Conservation (phyloP, 2,113 vertebrate species). For the Phasianus colchicus region DNA sequence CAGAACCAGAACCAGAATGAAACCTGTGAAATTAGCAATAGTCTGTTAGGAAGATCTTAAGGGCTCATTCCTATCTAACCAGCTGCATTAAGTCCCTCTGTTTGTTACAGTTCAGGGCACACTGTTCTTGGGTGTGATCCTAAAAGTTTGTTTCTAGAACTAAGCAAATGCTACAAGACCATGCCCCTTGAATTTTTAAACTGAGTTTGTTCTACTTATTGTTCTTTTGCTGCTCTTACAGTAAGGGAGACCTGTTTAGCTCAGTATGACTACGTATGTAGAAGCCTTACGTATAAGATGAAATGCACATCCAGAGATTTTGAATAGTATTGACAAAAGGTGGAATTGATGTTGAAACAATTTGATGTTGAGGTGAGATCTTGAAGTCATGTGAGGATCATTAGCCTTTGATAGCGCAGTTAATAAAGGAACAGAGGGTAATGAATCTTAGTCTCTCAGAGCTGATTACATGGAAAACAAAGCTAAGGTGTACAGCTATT, state of each 20-base stretch:
- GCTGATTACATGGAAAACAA: constrained; percentile 67
- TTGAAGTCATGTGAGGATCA: constrained; percentile 60
- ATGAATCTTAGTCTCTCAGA: constrained; percentile 50
- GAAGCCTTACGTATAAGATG: constrained; percentile 74
- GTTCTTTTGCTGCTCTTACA: not conserved
- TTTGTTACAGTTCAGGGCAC: not conserved
- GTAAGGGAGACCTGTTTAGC: not conserved
- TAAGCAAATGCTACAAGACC: not conserved
- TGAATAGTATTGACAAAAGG: constrained; percentile 73
- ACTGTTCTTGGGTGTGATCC: not conserved
- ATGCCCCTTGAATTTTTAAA: not conserved
- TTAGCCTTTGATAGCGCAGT: constrained; percentile 69
- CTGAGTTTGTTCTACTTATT: not conserved
- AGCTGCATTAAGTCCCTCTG: not conserved
- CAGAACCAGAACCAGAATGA: not conserved
- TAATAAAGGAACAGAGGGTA: constrained; percentile 70
- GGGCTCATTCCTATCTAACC: not conserved
- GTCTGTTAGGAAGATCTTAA: not conserved
- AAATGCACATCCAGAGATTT: constrained; percentile 68
- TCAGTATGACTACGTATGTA: constrained; percentile 10
- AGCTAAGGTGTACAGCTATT: constrained; percentile 45
- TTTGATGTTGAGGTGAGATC: constrained; percentile 65
- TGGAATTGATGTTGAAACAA: constrained; percentile 68
- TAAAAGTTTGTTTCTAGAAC: not conserved
- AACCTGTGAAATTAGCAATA: not conserved